phyloP scores from a whole-genome alignment of 2,113 vertebrate species.

The Nestor notabilis region DNA sequence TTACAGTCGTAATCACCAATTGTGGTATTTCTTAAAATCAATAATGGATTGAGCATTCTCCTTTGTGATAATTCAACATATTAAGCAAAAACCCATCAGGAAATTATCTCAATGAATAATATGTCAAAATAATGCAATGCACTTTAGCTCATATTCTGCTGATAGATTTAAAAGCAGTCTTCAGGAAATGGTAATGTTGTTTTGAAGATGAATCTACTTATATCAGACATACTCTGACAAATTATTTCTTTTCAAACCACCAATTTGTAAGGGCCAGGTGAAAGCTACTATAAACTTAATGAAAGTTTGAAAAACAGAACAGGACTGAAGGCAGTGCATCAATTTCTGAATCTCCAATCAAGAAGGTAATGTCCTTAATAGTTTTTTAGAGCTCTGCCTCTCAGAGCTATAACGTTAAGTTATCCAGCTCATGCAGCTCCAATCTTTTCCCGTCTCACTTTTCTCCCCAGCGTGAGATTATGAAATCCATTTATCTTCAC shows the following conservation, averaged over 20 bases:
- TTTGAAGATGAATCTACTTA: slow-evolving; percentile 72
- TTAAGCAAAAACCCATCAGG: slow-evolving; percentile 54
- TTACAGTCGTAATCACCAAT: background rate
- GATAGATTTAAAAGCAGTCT: slow-evolving; percentile 69
- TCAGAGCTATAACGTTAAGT: slow-evolving; percentile 43
- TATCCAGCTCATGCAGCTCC: slow-evolving; percentile 14
- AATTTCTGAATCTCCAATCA: slow-evolving; percentile 62
- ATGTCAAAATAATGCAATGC: slow-evolving; percentile 51
- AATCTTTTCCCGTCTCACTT: slow-evolving; percentile 25
- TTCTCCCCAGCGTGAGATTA: slow-evolving; percentile 49
- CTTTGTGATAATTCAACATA: slow-evolving; percentile 56
- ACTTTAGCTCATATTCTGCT: slow-evolving; percentile 18
- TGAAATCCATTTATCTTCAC: slow-evolving; percentile 68
- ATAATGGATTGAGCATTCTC: background rate
- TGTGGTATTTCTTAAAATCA: slow-evolving; percentile 32
- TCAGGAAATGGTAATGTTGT: slow-evolving; percentile 66
- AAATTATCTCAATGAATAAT: slow-evolving; percentile 55
- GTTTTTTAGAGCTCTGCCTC: slow-evolving; percentile 34
- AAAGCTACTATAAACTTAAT: slow-evolving; percentile 72
- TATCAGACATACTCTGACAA: slow-evolving; percentile 49
- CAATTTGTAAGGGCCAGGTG: slow-evolving; percentile 65
- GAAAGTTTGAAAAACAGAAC: slow-evolving; percentile 72
- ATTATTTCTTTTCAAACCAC: slow-evolving; percentile 52
- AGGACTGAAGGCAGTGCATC: slow-evolving; percentile 67
- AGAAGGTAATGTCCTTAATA: slow-evolving; percentile 53